A percentile compares a stretch with the other conserved stretches of the same genome.
phyloP scores from a whole-genome alignment of 1,140 invertebrate species.

The Tetragnatha versicolor region DNA sequence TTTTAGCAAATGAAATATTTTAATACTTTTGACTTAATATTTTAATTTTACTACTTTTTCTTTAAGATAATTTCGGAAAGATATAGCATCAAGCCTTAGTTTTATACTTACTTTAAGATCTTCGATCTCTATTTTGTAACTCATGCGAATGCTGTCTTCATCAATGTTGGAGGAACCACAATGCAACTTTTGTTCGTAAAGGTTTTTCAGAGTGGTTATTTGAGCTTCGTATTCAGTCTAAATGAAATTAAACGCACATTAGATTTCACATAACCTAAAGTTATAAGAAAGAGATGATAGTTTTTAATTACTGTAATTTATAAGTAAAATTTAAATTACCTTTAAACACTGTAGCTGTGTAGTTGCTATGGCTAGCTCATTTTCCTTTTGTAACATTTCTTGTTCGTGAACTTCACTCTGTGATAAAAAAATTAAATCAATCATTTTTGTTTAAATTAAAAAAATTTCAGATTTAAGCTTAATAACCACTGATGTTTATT shows the following conservation, averaged over 20 bases:
- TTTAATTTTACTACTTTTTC: background rate
- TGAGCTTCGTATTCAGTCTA: slow-evolving; percentile 56
- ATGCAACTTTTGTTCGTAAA: slow-evolving; percentile 56
- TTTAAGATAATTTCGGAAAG: too few species aligned
- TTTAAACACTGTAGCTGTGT: slow-evolving; percentile 44
- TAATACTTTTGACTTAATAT: background rate
- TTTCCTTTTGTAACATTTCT: slow-evolving; percentile 35
- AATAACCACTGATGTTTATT: too few species aligned
- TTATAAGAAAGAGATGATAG: too few species aligned
- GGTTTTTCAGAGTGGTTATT: slow-evolving; percentile 56
- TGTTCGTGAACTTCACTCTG: slow-evolving; percentile 43
- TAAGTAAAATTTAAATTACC: slow-evolving; percentile 8
- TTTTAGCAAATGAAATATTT: background rate
- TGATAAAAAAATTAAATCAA: too few species aligned
- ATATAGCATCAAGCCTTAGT: background rate
- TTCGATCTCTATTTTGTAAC: slow-evolving; percentile 86
- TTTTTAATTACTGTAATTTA: too few species aligned
- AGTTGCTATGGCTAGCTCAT: slow-evolving; percentile 10
- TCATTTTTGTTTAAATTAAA: too few species aligned
- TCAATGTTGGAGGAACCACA: slow-evolving; percentile 63
- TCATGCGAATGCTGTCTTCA: slow-evolving; percentile 75
- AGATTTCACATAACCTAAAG: too few species aligned
- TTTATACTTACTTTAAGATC: slow-evolving; percentile 74
- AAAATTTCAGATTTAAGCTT: too few species aligned
- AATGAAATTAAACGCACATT: background rate